phyloP scores from a whole-genome alignment of 2,888 invertebrate genomes.

The Nomada flava region DNA sequence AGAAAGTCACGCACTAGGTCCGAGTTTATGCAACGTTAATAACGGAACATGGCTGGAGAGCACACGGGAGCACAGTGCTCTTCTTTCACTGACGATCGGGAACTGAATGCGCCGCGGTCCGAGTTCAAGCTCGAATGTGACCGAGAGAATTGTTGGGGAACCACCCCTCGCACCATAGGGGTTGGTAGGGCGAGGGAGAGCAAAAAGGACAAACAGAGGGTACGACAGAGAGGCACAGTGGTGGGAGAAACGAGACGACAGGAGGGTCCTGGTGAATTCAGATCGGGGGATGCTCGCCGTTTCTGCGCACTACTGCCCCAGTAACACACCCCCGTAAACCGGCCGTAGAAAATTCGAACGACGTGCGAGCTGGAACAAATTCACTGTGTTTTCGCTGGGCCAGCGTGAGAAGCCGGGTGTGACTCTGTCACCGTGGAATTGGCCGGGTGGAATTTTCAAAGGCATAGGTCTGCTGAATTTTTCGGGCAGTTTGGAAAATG shows the following conservation, averaged over 20 bases:
- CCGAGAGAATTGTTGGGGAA: conserved; percentile 74
- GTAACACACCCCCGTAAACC: conserved; percentile 80
- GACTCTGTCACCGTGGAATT: not conserved
- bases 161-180: conserved; percentile 76
- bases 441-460: not conserved
- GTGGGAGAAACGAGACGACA: conserved; percentile 44
- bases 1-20: not conserved
- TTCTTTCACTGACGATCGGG: conserved; percentile 65
- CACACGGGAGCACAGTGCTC: conserved; percentile 32
- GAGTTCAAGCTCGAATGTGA: conserved; percentile 71
- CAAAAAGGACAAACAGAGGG: conserved; percentile 36
- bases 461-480: not conserved
- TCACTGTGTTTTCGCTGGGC: conserved; percentile 18
- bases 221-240: conserved; percentile 41
- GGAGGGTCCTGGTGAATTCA: conserved; percentile 71
- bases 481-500: not conserved
- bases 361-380: conserved; percentile 66
- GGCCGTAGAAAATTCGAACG: conserved; percentile 68
- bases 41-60: not conserved
- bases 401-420: not conserved
- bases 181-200: conserved; percentile 48
- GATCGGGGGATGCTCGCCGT: conserved; percentile 74
- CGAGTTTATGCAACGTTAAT: not conserved
- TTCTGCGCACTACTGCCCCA: conserved; percentile 83
- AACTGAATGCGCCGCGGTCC: conserved; percentile 71